Percentiles rank a stretch among this genome's conserved stretches.
Conservation (phyloP, 2,888 invertebrate genomes). For the Chrysomela aeneicollis region DNA sequence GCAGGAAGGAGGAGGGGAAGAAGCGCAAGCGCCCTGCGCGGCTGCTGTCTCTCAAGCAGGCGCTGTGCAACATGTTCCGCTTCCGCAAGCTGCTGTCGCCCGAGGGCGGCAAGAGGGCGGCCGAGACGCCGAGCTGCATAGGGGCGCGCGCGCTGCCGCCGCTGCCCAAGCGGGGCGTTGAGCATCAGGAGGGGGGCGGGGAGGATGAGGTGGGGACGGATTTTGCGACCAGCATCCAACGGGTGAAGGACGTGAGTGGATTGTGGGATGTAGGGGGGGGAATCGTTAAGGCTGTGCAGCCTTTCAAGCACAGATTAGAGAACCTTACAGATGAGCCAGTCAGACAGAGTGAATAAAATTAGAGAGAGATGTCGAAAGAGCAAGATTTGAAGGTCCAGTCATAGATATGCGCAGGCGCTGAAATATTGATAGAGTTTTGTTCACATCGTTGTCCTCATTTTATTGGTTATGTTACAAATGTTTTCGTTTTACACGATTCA, state of each 20-base stretch:
- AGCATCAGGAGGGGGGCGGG: slow-evolving; percentile 39
- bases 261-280: slow-evolving; percentile 20
- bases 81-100: slow-evolving; percentile 68
- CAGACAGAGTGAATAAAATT: too few species aligned
- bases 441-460: too few species aligned
- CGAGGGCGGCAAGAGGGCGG: slow-evolving; percentile 52
- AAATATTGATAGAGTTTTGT: too few species aligned
- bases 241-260: slow-evolving; percentile 88
- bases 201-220: slow-evolving; percentile 68
- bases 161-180: slow-evolving; percentile 63
- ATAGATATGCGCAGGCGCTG: too few species aligned
- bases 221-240: slow-evolving; percentile 90
- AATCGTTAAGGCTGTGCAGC: too few species aligned
- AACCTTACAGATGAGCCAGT: too few species aligned
- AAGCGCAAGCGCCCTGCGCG: slow-evolving; percentile 71
- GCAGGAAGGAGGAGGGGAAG: slow-evolving; percentile 59
- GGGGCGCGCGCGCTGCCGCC: slow-evolving; percentile 74
- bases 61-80: slow-evolving; percentile 83
- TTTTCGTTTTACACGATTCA: too few species aligned
- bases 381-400: too few species aligned
- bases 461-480: too few species aligned
- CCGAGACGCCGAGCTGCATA: slow-evolving; percentile 64
- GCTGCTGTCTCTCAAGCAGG: slow-evolving; percentile 82
- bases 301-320: too few species aligned
- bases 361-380: too few species aligned